phyloP scores from a whole-genome alignment of 2,113 vertebrate species.

The Peromyscus maniculatus region DNA sequence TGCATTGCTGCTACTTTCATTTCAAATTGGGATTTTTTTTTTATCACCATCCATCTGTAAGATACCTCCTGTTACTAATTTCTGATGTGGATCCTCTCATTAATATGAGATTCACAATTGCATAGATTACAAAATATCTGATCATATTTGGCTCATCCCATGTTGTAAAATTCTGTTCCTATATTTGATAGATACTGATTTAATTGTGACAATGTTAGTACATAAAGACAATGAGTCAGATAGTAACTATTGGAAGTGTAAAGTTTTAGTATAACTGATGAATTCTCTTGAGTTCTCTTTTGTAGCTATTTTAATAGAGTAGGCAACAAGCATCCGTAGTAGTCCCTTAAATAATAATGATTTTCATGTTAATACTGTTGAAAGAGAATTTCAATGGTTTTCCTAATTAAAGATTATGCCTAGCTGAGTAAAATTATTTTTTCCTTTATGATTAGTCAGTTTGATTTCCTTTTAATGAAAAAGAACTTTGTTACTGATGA shows the following conservation, averaged over 20 bases:
- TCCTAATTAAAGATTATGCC: slow-evolving; percentile 62
- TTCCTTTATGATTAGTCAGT: slow-evolving; percentile 41
- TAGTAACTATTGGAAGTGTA: slow-evolving; percentile 55
- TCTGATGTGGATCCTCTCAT: slow-evolving; percentile 77
- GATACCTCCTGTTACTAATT: slow-evolving; percentile 82
- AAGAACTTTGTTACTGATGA: slow-evolving; percentile 38
- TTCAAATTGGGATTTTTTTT: slow-evolving; percentile 82
- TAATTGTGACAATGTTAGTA: slow-evolving; percentile 72
- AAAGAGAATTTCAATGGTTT: slow-evolving; percentile 52
- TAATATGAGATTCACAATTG: slow-evolving; percentile 82
- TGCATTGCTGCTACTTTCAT: slow-evolving; percentile 81
- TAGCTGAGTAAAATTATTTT: slow-evolving; percentile 23
- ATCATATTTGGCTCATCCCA: slow-evolving; percentile 74
- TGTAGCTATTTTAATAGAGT: slow-evolving; percentile 1
- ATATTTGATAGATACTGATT: slow-evolving; percentile 73
- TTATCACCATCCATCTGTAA: slow-evolving; percentile 81
- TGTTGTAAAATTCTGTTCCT: slow-evolving; percentile 75
- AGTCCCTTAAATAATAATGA: slow-evolving; percentile 21
- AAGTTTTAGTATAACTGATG: slow-evolving; percentile 50
- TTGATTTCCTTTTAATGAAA: slow-evolving; percentile 46
- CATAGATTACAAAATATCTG: slow-evolving; percentile 78
- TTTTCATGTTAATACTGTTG: slow-evolving; percentile 41
- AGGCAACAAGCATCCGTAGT: slow-evolving; percentile 4
- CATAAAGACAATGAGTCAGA: slow-evolving; percentile 73
- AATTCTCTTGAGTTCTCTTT: slow-evolving; percentile 32